These are phyloP conservation scores for Trichechus manatus DNA, from an alignment of 2,113 vertebrate species.

Conservation along the genomic window DNA sequence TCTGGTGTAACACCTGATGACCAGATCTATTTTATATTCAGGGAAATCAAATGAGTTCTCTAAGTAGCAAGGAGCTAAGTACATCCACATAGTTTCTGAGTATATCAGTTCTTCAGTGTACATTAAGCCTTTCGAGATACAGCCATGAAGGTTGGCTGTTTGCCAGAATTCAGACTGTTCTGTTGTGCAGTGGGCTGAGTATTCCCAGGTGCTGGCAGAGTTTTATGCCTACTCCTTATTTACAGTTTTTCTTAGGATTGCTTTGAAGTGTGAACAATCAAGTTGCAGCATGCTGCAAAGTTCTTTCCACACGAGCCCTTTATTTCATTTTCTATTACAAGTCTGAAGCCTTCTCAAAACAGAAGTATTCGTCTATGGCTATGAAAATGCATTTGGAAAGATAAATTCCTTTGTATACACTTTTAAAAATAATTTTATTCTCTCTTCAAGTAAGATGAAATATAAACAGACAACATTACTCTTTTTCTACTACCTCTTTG, in stretches of 20 bases:
- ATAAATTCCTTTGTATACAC: constrained; percentile 60
- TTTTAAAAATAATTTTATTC: constrained; percentile 70
- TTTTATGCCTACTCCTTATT: constrained; percentile 88
- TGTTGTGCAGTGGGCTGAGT: constrained; percentile 87
- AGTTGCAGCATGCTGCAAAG: constrained; percentile 75
- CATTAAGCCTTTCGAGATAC: constrained; percentile 88
- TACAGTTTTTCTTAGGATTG: constrained; percentile 87
- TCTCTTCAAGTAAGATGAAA: constrained; percentile 16
- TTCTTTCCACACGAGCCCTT: constrained; percentile 78
- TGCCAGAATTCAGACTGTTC: constrained; percentile 84
- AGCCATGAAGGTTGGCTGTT: constrained; percentile 82
- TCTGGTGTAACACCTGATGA: constrained; percentile 63
- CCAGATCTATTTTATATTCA: constrained; percentile 84
- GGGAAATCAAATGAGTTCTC: constrained; percentile 78
- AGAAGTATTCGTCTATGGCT: constrained; percentile 69
- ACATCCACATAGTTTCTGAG: constrained; percentile 84
- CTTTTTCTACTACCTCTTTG: not conserved
- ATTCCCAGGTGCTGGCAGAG: constrained; percentile 88
- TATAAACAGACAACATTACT: not conserved
- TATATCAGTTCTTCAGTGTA: constrained; percentile 78
- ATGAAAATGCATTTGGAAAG: constrained; percentile 68
- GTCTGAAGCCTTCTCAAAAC: constrained; percentile 71
- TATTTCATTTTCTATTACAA: constrained; percentile 77
- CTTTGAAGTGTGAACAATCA: constrained; percentile 88
- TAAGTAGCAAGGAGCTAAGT: constrained; percentile 84